Evolutionary conservation across 2,113 vertebrate genomes (phyloP), one percentile per base, ranked within the genome.

Genomic region (Xiphias gladius): DNA sequence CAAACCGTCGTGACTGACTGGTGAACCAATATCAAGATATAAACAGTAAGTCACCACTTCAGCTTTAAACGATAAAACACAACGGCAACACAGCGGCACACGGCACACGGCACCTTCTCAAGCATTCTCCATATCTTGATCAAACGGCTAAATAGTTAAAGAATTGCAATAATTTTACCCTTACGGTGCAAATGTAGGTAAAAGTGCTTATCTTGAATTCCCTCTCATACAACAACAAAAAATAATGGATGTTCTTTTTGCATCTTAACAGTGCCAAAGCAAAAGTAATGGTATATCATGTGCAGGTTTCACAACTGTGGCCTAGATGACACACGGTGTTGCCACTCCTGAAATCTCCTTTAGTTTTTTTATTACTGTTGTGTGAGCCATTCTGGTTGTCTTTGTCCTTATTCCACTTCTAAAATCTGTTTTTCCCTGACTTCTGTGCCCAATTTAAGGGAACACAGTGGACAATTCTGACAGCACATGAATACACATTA

Each of bases 401-500:
- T 43, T 73, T 48, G 22, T 14, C 22, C n/a, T 48, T 22, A 30
- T 35, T 73, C 8, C 1, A 20, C 20, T 28, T 67, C 39, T 28
- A n/a, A 58, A 67, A 41, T 41, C 41, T 8, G 7, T 58, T 39
- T 61, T 32, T 41, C n/a, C 0, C 16, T 14, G 30, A 26, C 37
- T 35, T 43, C 43, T 46, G 37, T 2, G 32, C 11, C 69, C 64
- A 71, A 30, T 28, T 24, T 32, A 30, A 50, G 20, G 39, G 11
- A 35, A 43, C 28, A 6, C 10, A n/a, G 1, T 17, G 46, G 30
- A 13, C 62, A 26, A 30, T 39, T 54, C 59, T 35, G n/a, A 59
- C 32, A 37, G 48, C 63, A n/a, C 50, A 71, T 28, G 10, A 66
- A 84, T 55, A 57, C 59, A 66, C 66, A 82, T 69, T 71, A 74